Percentiles rank a stretch among this genome's conserved stretches.
These are phyloP conservation scores for Pecten maximus DNA, from an alignment of 2,888 invertebrate genomes.

Conservation along the genomic window DNA sequence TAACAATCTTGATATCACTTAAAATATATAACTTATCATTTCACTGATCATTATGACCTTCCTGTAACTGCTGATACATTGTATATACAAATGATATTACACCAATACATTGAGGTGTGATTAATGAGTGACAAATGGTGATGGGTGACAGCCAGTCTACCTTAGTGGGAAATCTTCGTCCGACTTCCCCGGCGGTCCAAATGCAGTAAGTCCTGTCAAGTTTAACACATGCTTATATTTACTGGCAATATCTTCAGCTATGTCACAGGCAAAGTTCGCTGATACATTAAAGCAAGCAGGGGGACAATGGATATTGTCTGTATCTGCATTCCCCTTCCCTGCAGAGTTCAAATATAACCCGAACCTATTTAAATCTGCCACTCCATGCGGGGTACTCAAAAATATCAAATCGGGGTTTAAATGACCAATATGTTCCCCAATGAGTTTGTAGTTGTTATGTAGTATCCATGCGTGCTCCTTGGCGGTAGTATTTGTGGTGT, in stretches of 20 bases:
- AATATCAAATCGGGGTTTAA: conserved; percentile 60
- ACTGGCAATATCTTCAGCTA: conserved; percentile 53
- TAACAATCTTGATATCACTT: no score
- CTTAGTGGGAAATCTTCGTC: conserved; percentile 66
- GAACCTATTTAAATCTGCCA: conserved; percentile 61
- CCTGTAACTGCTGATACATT: no score
- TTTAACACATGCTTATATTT: conserved; percentile 57
- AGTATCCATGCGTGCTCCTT: conserved; percentile 59
- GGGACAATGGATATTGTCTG: conserved; percentile 67
- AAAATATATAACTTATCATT: no score
- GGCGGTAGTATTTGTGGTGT: conserved; percentile 64
- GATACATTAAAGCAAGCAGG: conserved; percentile 66
- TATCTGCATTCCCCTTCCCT: conserved; percentile 60
- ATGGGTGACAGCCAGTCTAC: no score
- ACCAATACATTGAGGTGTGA: no score
- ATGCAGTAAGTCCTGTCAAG: conserved; percentile 66
- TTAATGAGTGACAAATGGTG: no score
- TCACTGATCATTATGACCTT: no score
- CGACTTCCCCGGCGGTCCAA: conserved; percentile 66
- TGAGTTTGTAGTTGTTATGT: conserved; percentile 56
- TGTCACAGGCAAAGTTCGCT: conserved; percentile 55
- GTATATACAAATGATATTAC: no score
- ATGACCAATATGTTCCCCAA: conserved; percentile 55
- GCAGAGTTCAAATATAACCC: conserved; percentile 60
- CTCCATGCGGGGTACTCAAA: conserved; percentile 65